phyloP scores from a whole-genome alignment of 2,888 invertebrate genomes.

The Trichogramma dendrolimi region DNA sequence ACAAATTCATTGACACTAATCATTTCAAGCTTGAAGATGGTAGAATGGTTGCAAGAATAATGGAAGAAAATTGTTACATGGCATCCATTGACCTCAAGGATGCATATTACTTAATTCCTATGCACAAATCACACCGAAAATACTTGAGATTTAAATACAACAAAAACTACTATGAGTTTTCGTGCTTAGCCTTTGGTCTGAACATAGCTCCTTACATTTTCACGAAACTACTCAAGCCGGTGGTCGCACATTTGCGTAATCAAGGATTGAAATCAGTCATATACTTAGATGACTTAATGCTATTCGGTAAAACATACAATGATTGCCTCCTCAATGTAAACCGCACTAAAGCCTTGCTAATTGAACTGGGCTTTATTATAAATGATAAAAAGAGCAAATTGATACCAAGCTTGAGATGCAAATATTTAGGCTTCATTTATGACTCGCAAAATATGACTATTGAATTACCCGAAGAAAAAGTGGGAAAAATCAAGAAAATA shows the following conservation, averaged over 20 bases:
- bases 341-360: not conserved
- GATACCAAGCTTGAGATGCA: not conserved
- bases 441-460: constrained; percentile 10
- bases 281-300: too few species aligned
- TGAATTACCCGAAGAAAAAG: constrained; percentile 11
- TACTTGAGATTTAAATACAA: too few species aligned
- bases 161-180: too few species aligned
- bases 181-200: too few species aligned
- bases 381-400: constrained; percentile 12
- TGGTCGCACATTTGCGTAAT: too few species aligned
- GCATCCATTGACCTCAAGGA: too few species aligned
- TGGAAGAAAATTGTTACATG: not conserved
- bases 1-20: constrained; percentile 12
- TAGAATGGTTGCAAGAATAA: constrained; percentile 3
- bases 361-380: constrained; percentile 12
- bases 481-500: constrained; percentile 6
- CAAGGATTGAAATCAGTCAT: too few species aligned
- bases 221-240: too few species aligned
- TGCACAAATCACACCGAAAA: too few species aligned
- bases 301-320: not conserved
- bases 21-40: constrained; percentile 18
- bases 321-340: constrained; percentile 6
- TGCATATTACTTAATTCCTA: too few species aligned
- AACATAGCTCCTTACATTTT: too few species aligned
- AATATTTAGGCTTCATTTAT: constrained; percentile 14